These are phyloP conservation scores for Epizoanthus illoricatus DNA, from an alignment of 92 coral and sea anemone genomes.

Conservation along the genomic window DNA sequence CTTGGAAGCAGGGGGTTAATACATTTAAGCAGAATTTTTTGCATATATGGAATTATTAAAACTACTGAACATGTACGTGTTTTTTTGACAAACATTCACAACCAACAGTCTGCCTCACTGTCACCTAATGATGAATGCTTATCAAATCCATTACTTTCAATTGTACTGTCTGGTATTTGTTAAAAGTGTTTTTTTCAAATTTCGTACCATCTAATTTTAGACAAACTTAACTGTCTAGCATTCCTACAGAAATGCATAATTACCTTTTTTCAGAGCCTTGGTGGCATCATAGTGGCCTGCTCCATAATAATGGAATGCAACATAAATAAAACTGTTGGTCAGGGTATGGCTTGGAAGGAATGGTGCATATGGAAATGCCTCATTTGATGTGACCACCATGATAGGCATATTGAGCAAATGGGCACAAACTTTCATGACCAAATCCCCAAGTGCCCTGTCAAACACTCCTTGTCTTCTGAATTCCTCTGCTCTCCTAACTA, in stretches of 20 bases:
- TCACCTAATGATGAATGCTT: too few relatives aligned
- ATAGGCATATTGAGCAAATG: constrained; percentile 39
- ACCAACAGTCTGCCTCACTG: too few relatives aligned
- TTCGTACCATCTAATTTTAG: too few relatives aligned
- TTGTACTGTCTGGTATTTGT: too few relatives aligned
- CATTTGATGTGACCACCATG: constrained; percentile 52
- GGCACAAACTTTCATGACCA: constrained; percentile 42
- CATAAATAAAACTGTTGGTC: constrained; percentile 29
- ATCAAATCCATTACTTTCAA: too few relatives aligned
- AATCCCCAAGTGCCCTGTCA: constrained; percentile 45
- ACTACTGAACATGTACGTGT: too few relatives aligned
- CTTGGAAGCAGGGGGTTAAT: too few relatives aligned
- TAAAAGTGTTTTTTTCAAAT: too few relatives aligned
- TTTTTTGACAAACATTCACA: too few relatives aligned
- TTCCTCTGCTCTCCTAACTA: constrained; percentile 6
- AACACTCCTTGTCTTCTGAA: constrained; percentile 35
- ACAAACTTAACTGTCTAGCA: too few relatives aligned
- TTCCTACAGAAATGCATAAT: neutral
- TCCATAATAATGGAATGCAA: constrained; percentile 58
- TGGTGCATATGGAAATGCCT: constrained; percentile 32
- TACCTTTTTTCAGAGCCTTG: constrained; percentile 23
- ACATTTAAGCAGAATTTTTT: too few relatives aligned
- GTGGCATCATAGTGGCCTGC: constrained; percentile 68
- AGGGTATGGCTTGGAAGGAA: constrained; percentile 37
- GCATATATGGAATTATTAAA: too few relatives aligned